Conservation (phyloP, 1,140 invertebrate species). For the Drosophila gunungcola region DNA sequence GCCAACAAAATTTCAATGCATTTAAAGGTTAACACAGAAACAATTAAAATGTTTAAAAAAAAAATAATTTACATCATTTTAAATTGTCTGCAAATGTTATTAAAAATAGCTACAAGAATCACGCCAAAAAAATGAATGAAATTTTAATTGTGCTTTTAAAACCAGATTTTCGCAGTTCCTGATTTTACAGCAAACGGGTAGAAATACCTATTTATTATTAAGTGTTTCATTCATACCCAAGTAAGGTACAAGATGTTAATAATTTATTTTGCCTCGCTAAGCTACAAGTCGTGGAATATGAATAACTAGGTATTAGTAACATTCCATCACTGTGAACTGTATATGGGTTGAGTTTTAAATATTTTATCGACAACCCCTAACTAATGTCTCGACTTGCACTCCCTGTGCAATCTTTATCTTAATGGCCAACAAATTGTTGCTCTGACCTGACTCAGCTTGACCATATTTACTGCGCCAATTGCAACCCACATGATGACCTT, state of each 20-base stretch:
- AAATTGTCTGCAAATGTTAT: too few species aligned
- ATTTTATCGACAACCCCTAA: constrained; percentile 35
- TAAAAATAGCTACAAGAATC: too few species aligned
- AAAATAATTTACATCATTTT: background rate
- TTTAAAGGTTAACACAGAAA: too few species aligned
- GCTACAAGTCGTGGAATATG: background rate
- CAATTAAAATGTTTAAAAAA: background rate
- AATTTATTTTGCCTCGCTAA: background rate
- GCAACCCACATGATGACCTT: constrained; percentile 29
- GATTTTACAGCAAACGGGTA: background rate
- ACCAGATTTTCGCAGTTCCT: too few species aligned
- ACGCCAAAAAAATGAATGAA: too few species aligned
- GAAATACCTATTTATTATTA: background rate
- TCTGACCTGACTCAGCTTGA: constrained; percentile 24
- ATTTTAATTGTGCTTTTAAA: too few species aligned
- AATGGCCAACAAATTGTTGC: constrained; percentile 57
- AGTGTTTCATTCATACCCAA: background rate
- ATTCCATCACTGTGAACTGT: background rate
- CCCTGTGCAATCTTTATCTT: constrained; percentile 40
- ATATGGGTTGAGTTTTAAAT: constrained; percentile 43
- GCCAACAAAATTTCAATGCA: background rate
- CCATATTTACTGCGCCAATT: constrained; percentile 3
- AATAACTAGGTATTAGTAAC: too few species aligned
- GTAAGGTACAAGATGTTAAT: background rate
- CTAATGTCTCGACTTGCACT: constrained; percentile 16